A percentile compares a stretch with the other conserved stretches of the same genome.
Conservation (phyloP, 2,888 invertebrate genomes). For the Leuctra nigra region DNA sequence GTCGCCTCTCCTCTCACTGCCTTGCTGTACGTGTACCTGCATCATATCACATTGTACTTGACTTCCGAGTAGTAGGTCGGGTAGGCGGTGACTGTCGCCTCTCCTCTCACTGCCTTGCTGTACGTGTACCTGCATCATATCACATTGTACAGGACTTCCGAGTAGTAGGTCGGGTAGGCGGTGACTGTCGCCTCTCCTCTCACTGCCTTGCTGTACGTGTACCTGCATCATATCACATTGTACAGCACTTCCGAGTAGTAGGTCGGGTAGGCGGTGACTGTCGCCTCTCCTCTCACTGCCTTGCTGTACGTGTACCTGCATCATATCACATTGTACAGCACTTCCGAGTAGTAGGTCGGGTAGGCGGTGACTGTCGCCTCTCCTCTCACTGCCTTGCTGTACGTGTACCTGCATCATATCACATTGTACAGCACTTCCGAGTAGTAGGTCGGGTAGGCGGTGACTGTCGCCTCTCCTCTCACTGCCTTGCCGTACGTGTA, state of each 20-base stretch:
- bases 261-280: slow-evolving; percentile 76
- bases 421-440: slow-evolving; percentile 62
- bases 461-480: slow-evolving; percentile 76
- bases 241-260: slow-evolving; percentile 72
- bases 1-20: slow-evolving; percentile 82
- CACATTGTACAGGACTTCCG: slow-evolving; percentile 58
- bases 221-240: slow-evolving; percentile 46
- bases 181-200: slow-evolving; percentile 79
- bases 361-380: slow-evolving; percentile 78
- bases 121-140: slow-evolving; percentile 64
- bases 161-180: slow-evolving; percentile 75
- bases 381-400: slow-evolving; percentile 80
- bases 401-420: slow-evolving; percentile 61
- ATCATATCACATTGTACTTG: not conserved
- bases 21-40: slow-evolving; percentile 77
- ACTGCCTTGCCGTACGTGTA: slow-evolving; percentile 84
- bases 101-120: slow-evolving; percentile 80
- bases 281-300: slow-evolving; percentile 78
- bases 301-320: slow-evolving; percentile 76
- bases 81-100: slow-evolving; percentile 75
- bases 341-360: slow-evolving; percentile 71
- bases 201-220: slow-evolving; percentile 80
- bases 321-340: slow-evolving; percentile 50
- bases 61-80: slow-evolving; percentile 74
- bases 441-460: slow-evolving; percentile 75